Base-by-base conservation (phyloP, 2,797 vertebrate genomes). In the Sebastes iracundus region DNA sequence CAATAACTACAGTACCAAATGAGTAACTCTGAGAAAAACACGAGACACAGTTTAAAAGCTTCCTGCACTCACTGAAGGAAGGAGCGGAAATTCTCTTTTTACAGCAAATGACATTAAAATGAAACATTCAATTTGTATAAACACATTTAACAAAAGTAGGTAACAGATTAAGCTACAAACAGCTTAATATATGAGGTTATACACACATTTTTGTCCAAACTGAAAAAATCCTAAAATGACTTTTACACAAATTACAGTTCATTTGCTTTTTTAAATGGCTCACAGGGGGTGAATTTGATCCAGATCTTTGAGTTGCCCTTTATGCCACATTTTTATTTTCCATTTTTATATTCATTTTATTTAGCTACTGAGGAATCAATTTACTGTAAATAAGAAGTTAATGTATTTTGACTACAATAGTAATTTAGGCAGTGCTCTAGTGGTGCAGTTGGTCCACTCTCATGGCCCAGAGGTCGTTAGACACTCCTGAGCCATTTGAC, bases 1-100 rank as follows among this genome's bases (percentile, higher is more conserved):
- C 25, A 55, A 28, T 58, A 65, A 68, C 71, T 35, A 67, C 32
- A 58, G 10, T 16, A 65, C 58, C 2, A 35, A 77, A 70, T 72
- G 42, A 77, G 16, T 42, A 35, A 67, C n/a, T 65, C 23, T 33
- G 53, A 71, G 46, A 78, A 64, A 61, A 75, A 63, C 56, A 59
- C 30, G 53, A 56, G 56, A 60, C 14, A 11, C 18, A 18, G n/a
- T 59, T 72, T 9, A 27, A 16, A 63, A 38, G 23, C 23, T 72
- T 30, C 18, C 25, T 25, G 5, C 55, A 30, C 8, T 9, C 20
- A 38, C 18, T 79, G 20, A 66, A 46, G 9, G 27, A 56, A 58
- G 11, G 16, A 64, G 9, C 14, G 69, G 46, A 67, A n/a, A 61
- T 74, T 63, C 2, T 35, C 28, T 20, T 22, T n/a, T 59, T 35